Percentiles rank a stretch among this genome's conserved stretches.
These are phyloP conservation scores for Alaudala cheleensis DNA, from an alignment of 2,113 vertebrate genomes.

Conservation along the genomic window DNA sequence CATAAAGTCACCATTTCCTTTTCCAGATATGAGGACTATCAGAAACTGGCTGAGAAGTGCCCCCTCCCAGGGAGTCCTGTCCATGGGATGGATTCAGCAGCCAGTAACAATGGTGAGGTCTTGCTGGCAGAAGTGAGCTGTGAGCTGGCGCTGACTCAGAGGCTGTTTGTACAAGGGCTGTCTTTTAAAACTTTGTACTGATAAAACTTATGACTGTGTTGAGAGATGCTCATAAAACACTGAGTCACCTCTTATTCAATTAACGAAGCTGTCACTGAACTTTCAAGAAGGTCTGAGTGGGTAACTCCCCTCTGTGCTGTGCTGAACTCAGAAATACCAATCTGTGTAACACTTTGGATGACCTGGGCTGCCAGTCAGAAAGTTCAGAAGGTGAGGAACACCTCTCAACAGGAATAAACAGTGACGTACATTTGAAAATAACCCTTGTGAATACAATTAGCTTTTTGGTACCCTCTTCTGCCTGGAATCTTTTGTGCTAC, in stretches of 20 bases:
- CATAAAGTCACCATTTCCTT: background rate
- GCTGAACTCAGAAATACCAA: background rate
- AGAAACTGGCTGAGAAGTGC: background rate
- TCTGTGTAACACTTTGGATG: background rate
- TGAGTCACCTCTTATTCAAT: background rate
- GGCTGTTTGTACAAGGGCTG: conserved; percentile 18
- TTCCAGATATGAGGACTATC: background rate
- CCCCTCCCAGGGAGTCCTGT: background rate
- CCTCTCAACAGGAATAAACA: conserved; percentile 28
- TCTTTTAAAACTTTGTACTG: conserved; percentile 53
- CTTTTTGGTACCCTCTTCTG: conserved; percentile 12
- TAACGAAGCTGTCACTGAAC: background rate
- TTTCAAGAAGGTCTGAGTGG: background rate
- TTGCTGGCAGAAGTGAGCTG: background rate
- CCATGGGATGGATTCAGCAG: background rate
- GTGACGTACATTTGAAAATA: conserved; percentile 10
- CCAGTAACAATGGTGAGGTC: rapidly evolving
- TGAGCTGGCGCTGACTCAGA: background rate
- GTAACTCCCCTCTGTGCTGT: background rate
- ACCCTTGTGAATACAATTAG: conserved; percentile 6
- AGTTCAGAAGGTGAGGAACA: conserved; percentile 42
- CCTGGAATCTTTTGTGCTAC: conserved; percentile 11
- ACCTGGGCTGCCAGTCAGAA: background rate
- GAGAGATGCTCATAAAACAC: conserved; percentile 39
- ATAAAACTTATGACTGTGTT: conserved; percentile 46